phyloP scores from a whole-genome alignment of 2,888 invertebrate genomes.

The Ectemnius continuus region DNA sequence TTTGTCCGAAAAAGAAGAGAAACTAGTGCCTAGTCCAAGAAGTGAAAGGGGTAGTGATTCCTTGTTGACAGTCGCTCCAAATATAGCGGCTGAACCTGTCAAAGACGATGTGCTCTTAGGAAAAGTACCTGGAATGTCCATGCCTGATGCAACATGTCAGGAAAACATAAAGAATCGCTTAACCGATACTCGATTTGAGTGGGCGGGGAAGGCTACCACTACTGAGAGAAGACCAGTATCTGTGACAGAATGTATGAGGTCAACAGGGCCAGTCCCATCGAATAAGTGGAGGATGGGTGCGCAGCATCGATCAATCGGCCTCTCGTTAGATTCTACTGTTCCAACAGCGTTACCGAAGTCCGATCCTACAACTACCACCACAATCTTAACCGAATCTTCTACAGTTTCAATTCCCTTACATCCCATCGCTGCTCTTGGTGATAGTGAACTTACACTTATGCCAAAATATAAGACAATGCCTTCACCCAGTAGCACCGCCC shows the following conservation, averaged over 20 bases:
- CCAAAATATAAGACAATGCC: slow-evolving; percentile 82
- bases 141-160: slow-evolving; percentile 36
- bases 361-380: slow-evolving; percentile 67
- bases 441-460: slow-evolving; percentile 66
- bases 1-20: slow-evolving; percentile 46
- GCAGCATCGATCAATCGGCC: slow-evolving; percentile 65
- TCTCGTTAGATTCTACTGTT: slow-evolving; percentile 58
- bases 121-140: slow-evolving; percentile 33
- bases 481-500: slow-evolving; percentile 78
- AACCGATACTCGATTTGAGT: slow-evolving; percentile 27
- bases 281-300: slow-evolving; percentile 75
- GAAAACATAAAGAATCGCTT: slow-evolving; percentile 52
- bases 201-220: slow-evolving; percentile 47
- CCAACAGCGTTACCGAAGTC: slow-evolving; percentile 25
- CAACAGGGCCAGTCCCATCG: slow-evolving; percentile 63
- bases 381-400: slow-evolving; percentile 79
- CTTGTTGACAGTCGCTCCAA: slow-evolving; percentile 51
- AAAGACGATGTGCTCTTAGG: slow-evolving; percentile 35
- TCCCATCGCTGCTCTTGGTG: slow-evolving; percentile 65
- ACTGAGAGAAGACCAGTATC: slow-evolving; percentile 68
- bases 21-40: slow-evolving; percentile 47
- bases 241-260: slow-evolving; percentile 67
- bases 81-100: slow-evolving; percentile 36
- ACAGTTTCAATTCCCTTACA: slow-evolving; percentile 80
- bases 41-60: slow-evolving; percentile 43